A percentile compares a stretch with the other conserved stretches of the same genome.
phyloP scores from a whole-genome alignment of 2,797 vertebrate species.

The Alectoris magna region DNA sequence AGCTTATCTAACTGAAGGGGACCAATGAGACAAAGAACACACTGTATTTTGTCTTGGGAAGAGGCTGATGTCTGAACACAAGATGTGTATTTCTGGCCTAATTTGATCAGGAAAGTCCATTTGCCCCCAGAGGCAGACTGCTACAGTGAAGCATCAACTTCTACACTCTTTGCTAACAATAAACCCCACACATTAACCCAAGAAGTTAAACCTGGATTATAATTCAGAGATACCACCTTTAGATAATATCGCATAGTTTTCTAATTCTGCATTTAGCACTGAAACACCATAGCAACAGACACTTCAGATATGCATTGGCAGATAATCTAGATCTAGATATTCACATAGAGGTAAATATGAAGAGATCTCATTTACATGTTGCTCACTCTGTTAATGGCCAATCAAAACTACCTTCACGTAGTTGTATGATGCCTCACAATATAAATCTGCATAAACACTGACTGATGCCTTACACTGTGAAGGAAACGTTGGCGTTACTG shows the following conservation, averaged over 20 bases:
- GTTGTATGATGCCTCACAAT: rapidly evolving
- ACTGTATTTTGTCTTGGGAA: not conserved
- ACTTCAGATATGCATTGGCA: not conserved
- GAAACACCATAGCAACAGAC: constrained; percentile 48
- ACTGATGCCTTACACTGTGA: not conserved
- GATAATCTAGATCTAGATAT: constrained; percentile 9
- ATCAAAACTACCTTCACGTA: not conserved
- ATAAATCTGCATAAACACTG: not conserved
- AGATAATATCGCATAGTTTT: not conserved
- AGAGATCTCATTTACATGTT: not conserved
- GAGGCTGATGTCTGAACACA: not conserved
- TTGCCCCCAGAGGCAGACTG: not conserved
- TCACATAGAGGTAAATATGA: constrained; percentile 16
- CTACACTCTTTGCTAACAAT: not conserved
- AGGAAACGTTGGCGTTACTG: not conserved
- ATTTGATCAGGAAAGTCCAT: not conserved
- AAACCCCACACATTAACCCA: not conserved
- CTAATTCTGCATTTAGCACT: not conserved
- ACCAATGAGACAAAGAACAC: not conserved
- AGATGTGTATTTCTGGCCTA: not conserved
- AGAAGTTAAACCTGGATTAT: not conserved
- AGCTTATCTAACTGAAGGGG: not conserved
- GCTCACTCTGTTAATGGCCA: not conserved
- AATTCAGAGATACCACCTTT: not conserved
- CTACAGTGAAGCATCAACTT: not conserved